phyloP scores from a whole-genome alignment of 1,140 invertebrate genomes.

The Saccostrea echinata region DNA sequence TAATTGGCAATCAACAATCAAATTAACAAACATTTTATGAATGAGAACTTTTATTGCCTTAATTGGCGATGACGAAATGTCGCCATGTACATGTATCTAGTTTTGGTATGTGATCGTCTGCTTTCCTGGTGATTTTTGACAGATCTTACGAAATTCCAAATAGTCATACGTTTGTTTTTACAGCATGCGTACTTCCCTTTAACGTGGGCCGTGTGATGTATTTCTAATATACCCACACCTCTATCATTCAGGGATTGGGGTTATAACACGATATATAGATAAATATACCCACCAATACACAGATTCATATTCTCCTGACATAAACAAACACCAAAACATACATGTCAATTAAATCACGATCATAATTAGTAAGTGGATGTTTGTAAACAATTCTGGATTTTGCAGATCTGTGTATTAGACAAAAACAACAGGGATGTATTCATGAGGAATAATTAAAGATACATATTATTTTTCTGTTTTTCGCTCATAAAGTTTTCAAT shows the following conservation, averaged over 20 bases:
- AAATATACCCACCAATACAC: conserved; percentile 18
- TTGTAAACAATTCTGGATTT: conserved; percentile 1
- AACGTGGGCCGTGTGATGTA: background rate
- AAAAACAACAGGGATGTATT: background rate
- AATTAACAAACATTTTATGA: too few species aligned
- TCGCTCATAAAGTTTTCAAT: too few species aligned
- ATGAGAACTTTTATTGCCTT: too few species aligned
- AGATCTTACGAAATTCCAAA: background rate
- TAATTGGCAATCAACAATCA: too few species aligned
- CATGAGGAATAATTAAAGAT: background rate
- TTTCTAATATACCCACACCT: conserved; percentile 15
- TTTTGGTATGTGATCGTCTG: background rate
- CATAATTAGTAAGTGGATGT: background rate
- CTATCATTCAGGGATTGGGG: background rate
- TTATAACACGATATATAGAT: background rate
- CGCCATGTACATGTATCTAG: background rate
- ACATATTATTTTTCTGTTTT: background rate
- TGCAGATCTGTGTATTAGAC: background rate
- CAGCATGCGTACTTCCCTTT: background rate
- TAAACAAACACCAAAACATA: background rate
- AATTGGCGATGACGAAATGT: background rate
- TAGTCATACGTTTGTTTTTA: background rate
- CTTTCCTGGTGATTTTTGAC: background rate
- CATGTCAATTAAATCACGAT: background rate
- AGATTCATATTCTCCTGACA: background rate